Conservation (phyloP, 2,888 invertebrate genomes). For the Rhingia rostrata region DNA sequence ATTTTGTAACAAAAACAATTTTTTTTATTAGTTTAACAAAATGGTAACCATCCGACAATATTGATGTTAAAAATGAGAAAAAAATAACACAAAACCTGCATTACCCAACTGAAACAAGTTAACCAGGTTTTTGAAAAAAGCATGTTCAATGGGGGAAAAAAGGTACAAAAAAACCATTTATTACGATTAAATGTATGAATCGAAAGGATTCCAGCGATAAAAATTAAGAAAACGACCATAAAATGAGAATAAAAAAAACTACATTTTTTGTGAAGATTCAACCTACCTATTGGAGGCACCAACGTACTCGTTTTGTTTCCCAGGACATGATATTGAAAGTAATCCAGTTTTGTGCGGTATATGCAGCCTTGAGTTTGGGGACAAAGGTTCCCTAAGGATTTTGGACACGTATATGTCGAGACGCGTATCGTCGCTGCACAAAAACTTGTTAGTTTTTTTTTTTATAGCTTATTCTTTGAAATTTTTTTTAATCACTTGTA, state of each 20-base stretch:
- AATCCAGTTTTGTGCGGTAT: constrained; percentile 75
- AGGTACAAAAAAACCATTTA: constrained; percentile 23
- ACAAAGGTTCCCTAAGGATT: constrained; percentile 22
- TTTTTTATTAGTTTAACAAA: not conserved
- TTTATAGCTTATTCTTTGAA: constrained; percentile 11
- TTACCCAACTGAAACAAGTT: constrained; percentile 24
- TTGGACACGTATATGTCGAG: constrained; percentile 7
- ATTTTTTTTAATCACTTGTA: constrained; percentile 5
- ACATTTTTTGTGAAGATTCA: not conserved
- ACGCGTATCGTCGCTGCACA: not conserved
- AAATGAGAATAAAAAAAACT: not conserved
- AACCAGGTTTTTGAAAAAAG: constrained; percentile 32
- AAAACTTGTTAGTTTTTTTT: constrained; percentile 15
- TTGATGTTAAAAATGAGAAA: not conserved
- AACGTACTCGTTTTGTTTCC: constrained; percentile 75
- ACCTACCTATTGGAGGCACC: constrained; percentile 75
- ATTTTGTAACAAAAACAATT: not conserved
- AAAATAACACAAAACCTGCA: not conserved
- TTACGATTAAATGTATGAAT: constrained; percentile 22
- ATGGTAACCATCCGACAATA: not conserved
- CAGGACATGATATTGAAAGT: constrained; percentile 76
- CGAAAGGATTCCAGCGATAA: constrained; percentile 21
- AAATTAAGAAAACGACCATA: not conserved
- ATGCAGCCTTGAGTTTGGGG: constrained; percentile 27
- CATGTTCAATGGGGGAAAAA: constrained; percentile 5